Conservation (phyloP, 2,797 vertebrate species). For the Florisuga fusca region DNA sequence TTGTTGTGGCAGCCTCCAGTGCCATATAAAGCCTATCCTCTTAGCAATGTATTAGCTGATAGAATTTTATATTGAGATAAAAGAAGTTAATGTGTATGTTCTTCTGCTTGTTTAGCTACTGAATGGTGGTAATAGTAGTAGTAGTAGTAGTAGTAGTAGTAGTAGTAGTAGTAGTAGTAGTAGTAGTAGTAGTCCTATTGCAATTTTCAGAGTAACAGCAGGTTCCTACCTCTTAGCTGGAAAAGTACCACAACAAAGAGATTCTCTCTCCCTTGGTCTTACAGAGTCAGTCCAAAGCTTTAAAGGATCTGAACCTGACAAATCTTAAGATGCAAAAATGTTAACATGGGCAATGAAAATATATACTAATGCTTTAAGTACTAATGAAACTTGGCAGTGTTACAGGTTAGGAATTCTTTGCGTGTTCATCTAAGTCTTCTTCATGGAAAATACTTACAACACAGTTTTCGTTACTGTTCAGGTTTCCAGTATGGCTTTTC, state of each 20-base stretch:
- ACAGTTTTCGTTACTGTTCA: not conserved
- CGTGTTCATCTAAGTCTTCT: not conserved
- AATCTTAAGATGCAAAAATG: not conserved
- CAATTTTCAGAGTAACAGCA: not conserved
- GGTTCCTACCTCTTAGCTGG: not conserved
- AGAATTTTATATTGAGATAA: not conserved
- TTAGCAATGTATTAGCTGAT: not conserved
- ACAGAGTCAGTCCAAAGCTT: not conserved
- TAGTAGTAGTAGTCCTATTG: not conserved
- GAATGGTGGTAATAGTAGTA: too few species aligned
- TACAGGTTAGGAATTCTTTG: not conserved
- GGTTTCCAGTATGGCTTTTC: not conserved
- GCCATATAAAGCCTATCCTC: not conserved
- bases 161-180: too few species aligned
- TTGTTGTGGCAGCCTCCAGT: not conserved
- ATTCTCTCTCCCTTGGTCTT: not conserved
- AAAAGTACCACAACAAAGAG: not conserved
- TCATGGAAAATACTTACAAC: not conserved
- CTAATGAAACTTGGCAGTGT: not conserved
- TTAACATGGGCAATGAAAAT: not conserved
- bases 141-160: not conserved
- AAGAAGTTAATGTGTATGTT: not conserved
- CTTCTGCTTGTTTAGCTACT: not conserved
- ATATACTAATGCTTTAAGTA: not conserved
- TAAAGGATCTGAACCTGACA: not conserved